Base-by-base conservation (phyloP, 1,140 invertebrate genomes). In the Drosophila funebris region DNA sequence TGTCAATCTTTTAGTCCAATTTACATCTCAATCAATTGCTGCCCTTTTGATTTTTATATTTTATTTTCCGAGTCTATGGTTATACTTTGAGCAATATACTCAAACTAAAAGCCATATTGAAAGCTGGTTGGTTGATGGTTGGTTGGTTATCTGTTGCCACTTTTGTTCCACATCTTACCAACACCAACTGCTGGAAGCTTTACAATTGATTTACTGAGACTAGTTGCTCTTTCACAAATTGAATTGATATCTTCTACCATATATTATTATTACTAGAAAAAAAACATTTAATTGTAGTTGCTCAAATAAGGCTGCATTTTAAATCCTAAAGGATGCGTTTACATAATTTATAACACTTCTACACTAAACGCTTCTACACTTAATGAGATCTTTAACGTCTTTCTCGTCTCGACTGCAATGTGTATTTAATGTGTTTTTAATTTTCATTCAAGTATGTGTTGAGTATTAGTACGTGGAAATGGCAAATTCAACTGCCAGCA, bases 191-290 rank as follows among this genome's bases (percentile, higher is more conserved):
- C 57, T 61, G 11, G 43, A 46, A 27, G 44, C 13, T 27, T 33
- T 9, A 31, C 41, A 61, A 60, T 60, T 60, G 57, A 60, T 44
- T 60, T 44, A 61, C 43, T 39, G 29, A n/a, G 27, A 33, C n/a
- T 31, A 46, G 24, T n/a, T 16, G n/a, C n/a, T n/a, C n/a, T n/a
- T n/a, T n/a, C n/a, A n/a, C n/a, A n/a, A n/a, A n/a, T n/a, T n/a
- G n/a, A n/a, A n/a, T n/a, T n/a, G n/a, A n/a, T n/a, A n/a, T n/a
- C n/a, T n/a, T n/a, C n/a, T n/a, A n/a, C n/a, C n/a, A n/a, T n/a
- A n/a, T n/a, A n/a, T n/a, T n/a, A n/a, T n/a, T n/a, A n/a, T n/a
- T n/a, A n/a, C n/a, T n/a, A n/a, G n/a, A n/a, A n/a, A n/a, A n/a
- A n/a, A n/a, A n/a, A n/a, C n/a, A n/a, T n/a, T n/a, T n/a, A n/a